A percentile compares a stretch with the other conserved stretches of the same genome.
phyloP scores from a whole-genome alignment of 2,797 vertebrate genomes.

The Sebastolobus alascanus region DNA sequence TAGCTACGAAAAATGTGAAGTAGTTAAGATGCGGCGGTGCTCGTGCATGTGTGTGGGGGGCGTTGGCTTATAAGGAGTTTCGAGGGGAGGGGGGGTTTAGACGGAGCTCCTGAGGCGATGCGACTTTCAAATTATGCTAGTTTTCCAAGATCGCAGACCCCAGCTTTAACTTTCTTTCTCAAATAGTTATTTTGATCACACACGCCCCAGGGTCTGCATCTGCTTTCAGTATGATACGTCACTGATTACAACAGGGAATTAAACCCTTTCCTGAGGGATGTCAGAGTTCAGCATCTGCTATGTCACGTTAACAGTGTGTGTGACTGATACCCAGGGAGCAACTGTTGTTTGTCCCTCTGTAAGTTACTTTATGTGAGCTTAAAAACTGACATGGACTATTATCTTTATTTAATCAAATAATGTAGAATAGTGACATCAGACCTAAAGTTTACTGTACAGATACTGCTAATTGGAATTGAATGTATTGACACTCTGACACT shows the following conservation, averaged over 20 bases:
- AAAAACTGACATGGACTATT: neutral
- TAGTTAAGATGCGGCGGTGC: too few species aligned
- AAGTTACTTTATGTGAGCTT: neutral
- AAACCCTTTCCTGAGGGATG: neutral
- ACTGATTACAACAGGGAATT: neutral
- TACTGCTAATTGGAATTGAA: neutral
- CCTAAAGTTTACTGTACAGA: neutral
- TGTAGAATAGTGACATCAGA: neutral
- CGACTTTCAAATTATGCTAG: too few species aligned
- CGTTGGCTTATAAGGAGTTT: too few species aligned
- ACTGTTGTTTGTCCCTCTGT: neutral
- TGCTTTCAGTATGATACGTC: neutral
- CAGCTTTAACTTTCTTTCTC: neutral
- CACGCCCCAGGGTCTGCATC: neutral
- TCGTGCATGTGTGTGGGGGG: too few species aligned
- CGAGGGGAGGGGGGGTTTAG: too few species aligned
- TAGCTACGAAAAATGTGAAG: too few species aligned
- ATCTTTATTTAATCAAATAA: neutral
- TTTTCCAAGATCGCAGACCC: too few species aligned
- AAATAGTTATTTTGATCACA: neutral
- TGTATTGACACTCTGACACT: neutral
- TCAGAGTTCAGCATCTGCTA: slow-evolving; percentile 17
- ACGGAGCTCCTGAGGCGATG: too few species aligned
- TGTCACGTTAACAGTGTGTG: neutral
- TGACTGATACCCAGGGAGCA: neutral